These are phyloP conservation scores for Glaucidium brasilianum DNA, from an alignment of 2,113 vertebrate species.

Conservation along the genomic window DNA sequence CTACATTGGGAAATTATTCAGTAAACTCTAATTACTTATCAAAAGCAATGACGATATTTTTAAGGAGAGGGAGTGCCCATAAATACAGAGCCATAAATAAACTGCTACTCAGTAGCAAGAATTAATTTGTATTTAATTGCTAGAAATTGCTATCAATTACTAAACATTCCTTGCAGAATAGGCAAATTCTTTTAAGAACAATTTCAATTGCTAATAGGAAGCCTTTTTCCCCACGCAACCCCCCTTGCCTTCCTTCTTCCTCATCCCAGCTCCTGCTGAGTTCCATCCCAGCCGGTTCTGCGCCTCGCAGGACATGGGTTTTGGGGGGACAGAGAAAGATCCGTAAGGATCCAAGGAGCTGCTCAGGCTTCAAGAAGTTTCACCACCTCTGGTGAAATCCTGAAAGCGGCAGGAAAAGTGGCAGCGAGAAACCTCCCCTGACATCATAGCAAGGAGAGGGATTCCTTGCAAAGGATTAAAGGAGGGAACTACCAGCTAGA, in stretches of 20 bases:
- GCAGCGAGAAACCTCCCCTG: not conserved
- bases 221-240: not conserved
- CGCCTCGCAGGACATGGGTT: not conserved
- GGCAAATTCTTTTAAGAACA: constrained; percentile 57
- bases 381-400: not conserved
- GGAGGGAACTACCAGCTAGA: not conserved
- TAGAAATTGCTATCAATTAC: constrained; percentile 76
- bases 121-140: constrained; percentile 83
- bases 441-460: rapidly evolving
- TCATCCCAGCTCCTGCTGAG: not conserved
- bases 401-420: not conserved
- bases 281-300: not conserved
- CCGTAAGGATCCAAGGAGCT: not conserved
- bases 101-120: constrained; percentile 69
- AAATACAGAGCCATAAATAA: constrained; percentile 79
- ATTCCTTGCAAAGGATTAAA: not conserved
- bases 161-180: constrained; percentile 69
- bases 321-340: not conserved
- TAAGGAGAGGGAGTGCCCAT: constrained; percentile 69
- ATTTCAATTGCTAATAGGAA: constrained; percentile 57
- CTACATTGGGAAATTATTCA: constrained; percentile 74
- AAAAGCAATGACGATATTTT: constrained; percentile 72
- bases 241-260: not conserved
- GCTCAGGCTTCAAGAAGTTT: not conserved
- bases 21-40: constrained; percentile 79